Base-by-base conservation (phyloP, 2,888 invertebrate species). In the Hemistola chrysoprasaria region DNA sequence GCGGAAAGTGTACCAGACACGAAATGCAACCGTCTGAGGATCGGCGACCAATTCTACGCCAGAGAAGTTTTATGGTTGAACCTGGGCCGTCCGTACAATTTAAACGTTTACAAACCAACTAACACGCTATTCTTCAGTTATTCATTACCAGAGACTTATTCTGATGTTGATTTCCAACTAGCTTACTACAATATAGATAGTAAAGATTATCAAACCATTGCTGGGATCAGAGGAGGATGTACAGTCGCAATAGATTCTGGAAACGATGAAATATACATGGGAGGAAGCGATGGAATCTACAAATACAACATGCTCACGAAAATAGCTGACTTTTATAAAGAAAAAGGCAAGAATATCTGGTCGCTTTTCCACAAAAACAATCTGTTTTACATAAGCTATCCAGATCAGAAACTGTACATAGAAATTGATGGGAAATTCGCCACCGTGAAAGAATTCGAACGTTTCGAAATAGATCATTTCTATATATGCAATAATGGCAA, bases 271-370 rank as follows among this genome's bases (percentile, higher is more conserved):
- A 64, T 83, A 20, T 83, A 66, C 21, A 48, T 83, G 3, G 83
- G 83, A n/a, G 81, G 83, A 0, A 75, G 64, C 9, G 74, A 80
- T 8, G 83, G 82, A 0, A 83, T 83, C 6, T 82, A 73, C 38
- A 80, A 71, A 62, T 81, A 69, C 6, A 79, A 81, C 11, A 62
- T 74, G 66, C 31, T 62, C 0, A 80, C 78, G 0, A 72, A 65
- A 53, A 30, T 77, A 45, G 76, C 78, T 0, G 77, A 81, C 39
- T 63, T 58, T 11, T 80, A 77, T 33, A 74, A 63, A 47, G 75
- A 79, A 46, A 68, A 67, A 34, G 71, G 71, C 0, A 72, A 58
- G 7, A 81, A 83, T 16, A 65, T 83, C 2, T 81, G 81, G 81
- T 65, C 72, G 0, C 22, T 83, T 1, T 79, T 75, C 22, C 69